These are phyloP conservation scores for Ricordea florida DNA, from an alignment of 92 coral and sea anemone genomes.

Conservation along the genomic window DNA sequence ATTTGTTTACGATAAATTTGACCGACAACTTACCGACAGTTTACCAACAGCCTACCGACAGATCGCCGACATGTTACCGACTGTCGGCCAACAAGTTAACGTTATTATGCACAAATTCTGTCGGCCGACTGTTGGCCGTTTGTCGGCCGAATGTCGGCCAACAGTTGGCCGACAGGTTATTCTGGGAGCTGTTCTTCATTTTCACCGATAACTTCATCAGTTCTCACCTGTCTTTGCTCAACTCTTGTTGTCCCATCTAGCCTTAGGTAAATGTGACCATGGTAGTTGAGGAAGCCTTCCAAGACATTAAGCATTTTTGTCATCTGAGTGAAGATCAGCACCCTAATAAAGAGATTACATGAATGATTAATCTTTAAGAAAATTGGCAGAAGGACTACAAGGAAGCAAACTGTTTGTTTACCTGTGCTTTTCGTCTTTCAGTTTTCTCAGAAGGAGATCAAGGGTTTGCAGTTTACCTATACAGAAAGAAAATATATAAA, in stretches of 20 bases:
- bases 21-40: too few species aligned
- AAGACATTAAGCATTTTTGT: conserved; percentile 96
- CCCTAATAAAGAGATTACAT: conserved; percentile 46
- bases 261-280: conserved; percentile 93
- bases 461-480: conserved; percentile 96
- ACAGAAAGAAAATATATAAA: neutral
- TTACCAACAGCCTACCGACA: too few species aligned
- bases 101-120: too few species aligned
- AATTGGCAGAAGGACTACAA: neutral
- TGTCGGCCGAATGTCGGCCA: too few species aligned
- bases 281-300: conserved; percentile 90
- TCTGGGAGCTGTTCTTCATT: neutral
- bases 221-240: conserved; percentile 95
- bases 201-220: neutral
- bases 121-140: too few species aligned
- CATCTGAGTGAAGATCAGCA: conserved; percentile 96
- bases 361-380: neutral
- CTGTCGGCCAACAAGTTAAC: too few species aligned
- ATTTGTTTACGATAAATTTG: too few species aligned
- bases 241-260: conserved; percentile 96
- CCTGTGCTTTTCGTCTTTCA: conserved; percentile 95
- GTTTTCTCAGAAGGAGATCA: conserved; percentile 82
- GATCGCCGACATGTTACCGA: too few species aligned
- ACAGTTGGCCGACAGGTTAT: neutral
- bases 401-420: neutral